phyloP scores from a whole-genome alignment of 35 echinoderm and acorn worm species.

The Chiridota heheva region DNA sequence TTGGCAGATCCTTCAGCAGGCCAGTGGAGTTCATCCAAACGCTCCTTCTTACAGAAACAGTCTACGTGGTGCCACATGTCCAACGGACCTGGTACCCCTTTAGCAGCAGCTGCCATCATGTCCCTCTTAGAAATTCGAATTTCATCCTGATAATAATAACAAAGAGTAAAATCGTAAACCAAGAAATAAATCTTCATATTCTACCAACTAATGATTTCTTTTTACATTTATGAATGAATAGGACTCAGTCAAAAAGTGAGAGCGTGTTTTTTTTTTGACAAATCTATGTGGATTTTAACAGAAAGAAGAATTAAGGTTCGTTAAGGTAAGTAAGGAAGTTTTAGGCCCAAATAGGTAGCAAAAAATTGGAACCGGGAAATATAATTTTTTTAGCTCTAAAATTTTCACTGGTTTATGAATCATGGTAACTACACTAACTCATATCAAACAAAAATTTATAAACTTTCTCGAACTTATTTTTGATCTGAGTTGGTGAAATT shows the following conservation, averaged over 20 bases:
- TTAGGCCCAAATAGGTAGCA: too few species aligned
- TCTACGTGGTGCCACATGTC: constrained; percentile 88
- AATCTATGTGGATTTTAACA: background rate
- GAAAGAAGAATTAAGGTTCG: background rate
- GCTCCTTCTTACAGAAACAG: constrained; percentile 61
- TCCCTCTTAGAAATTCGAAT: constrained; percentile 52
- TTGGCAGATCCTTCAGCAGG: constrained; percentile 33
- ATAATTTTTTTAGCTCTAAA: too few species aligned
- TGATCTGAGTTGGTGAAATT: too few species aligned
- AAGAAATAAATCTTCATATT: too few species aligned
- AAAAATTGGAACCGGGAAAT: too few species aligned
- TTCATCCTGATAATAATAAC: constrained; percentile 39
- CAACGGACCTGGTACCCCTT: constrained; percentile 55
- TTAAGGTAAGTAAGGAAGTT: background rate
- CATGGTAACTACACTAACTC: too few species aligned
- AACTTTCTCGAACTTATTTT: too few species aligned
- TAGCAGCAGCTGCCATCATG: constrained; percentile 21
- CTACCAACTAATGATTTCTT: too few species aligned
- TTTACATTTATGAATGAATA: background rate
- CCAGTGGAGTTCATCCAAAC: constrained; percentile 65
- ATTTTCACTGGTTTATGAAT: too few species aligned
- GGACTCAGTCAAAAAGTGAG: background rate
- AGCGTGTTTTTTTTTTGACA: background rate
- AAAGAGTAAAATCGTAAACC: background rate
- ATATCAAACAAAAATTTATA: too few species aligned